These are phyloP conservation scores for Condylura cristata DNA, from an alignment of 2,113 vertebrate genomes.

Conservation along the genomic window DNA sequence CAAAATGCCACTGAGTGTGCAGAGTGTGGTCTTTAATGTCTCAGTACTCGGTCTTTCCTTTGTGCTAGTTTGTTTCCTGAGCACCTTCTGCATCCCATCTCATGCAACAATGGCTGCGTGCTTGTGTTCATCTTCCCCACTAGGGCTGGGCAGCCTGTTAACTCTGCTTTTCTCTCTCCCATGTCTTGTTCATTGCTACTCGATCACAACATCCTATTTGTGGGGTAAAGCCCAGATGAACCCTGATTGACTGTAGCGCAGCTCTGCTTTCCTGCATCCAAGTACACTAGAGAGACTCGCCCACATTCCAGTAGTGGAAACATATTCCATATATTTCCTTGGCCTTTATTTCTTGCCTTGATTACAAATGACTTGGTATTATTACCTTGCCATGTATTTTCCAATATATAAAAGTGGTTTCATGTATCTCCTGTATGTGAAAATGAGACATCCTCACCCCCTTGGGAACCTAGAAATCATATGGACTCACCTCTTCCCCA, in stretches of 20 bases:
- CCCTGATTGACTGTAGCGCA: neutral
- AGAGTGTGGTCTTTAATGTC: neutral
- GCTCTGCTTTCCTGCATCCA: neutral
- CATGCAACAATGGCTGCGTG: accelerated
- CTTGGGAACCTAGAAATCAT: neutral
- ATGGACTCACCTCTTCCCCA: neutral
- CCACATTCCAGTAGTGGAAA: neutral
- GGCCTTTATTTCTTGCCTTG: neutral
- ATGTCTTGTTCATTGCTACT: neutral
- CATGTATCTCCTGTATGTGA: neutral
- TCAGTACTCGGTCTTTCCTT: neutral
- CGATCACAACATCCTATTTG: neutral
- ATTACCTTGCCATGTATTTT: neutral
- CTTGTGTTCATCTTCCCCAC: neutral
- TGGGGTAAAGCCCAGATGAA: neutral
- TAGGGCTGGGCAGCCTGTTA: too few species aligned
- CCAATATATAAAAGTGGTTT: neutral
- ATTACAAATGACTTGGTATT: neutral
- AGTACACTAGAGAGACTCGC: neutral
- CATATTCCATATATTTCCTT: neutral
- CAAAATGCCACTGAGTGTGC: neutral
- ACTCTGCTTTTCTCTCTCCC: neutral
- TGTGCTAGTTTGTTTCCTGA: neutral
- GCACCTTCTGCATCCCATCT: accelerated
- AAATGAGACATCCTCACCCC: neutral